Conservation (phyloP, 2,113 vertebrate species). For the Pseudopipra pipra region DNA sequence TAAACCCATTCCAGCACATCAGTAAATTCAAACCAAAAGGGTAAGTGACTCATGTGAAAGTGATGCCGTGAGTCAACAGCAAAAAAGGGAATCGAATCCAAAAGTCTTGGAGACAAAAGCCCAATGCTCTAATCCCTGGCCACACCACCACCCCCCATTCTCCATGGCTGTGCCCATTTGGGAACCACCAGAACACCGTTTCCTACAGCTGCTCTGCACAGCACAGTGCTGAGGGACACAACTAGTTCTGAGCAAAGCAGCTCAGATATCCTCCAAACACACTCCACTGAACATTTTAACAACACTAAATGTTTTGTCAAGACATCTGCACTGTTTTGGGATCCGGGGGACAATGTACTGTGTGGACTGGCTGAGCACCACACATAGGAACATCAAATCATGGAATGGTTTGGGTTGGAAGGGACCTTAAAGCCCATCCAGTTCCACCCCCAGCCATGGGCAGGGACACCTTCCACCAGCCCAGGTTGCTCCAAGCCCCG, state of each 20-base stretch:
- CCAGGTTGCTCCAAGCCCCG: not conserved
- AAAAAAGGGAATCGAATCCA: not conserved
- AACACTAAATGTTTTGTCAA: not conserved
- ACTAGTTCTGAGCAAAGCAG: not conserved
- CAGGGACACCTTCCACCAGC: not conserved
- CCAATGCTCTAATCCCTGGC: not conserved
- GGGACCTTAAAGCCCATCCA: not conserved
- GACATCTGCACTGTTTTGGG: not conserved
- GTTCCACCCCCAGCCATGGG: not conserved
- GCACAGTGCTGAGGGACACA: not conserved
- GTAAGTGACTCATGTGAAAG: not conserved
- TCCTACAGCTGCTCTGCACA: not conserved
- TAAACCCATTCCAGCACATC: not conserved
- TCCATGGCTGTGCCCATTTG: not conserved
- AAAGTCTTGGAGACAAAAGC: not conserved
- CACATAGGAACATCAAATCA: not conserved
- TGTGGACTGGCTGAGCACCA: not conserved
- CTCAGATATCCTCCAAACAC: not conserved
- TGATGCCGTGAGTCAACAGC: fast-evolving
- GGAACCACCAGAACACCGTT: not conserved
- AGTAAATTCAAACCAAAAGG: not conserved
- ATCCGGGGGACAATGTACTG: not conserved
- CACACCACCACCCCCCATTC: not conserved
- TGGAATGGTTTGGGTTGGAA: not conserved
- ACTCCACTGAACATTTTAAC: not conserved